phyloP scores from a whole-genome alignment of 2,797 vertebrate genomes.

The Myioborus miniatus region DNA sequence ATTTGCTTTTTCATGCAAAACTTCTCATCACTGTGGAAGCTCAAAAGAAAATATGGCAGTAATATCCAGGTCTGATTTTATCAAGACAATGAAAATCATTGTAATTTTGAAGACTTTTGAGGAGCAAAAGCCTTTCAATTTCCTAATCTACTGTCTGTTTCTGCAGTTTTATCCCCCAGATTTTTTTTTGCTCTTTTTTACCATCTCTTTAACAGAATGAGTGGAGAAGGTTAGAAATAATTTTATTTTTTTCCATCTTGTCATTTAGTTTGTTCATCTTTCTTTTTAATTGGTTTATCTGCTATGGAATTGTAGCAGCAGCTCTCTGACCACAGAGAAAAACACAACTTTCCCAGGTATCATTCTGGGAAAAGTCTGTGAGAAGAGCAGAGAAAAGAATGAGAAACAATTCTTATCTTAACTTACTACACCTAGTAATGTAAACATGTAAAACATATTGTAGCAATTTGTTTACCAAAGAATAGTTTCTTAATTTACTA shows the following conservation, averaged over 20 bases:
- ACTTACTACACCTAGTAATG: background rate
- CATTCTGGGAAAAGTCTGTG: background rate
- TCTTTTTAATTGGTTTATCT: background rate
- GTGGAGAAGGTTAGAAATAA: background rate
- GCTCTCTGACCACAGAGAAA: background rate
- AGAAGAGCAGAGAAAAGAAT: background rate
- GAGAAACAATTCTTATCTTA: background rate
- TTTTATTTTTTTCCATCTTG: background rate
- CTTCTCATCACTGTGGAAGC: slow-evolving; percentile 48
- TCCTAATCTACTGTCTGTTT: background rate
- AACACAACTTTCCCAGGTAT: background rate
- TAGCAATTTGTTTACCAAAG: background rate
- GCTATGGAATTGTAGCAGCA: background rate
- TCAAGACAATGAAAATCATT: slow-evolving; percentile 14
- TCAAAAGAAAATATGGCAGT: slow-evolving; percentile 56
- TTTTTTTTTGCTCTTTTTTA: background rate
- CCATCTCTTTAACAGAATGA: background rate
- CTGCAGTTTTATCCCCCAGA: background rate
- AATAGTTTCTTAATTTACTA: background rate
- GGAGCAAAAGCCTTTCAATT: background rate
- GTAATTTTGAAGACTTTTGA: slow-evolving; percentile 21
- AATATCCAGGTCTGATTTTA: slow-evolving; percentile 49
- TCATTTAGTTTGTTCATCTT: background rate
- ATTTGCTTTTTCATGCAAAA: slow-evolving; percentile 63
- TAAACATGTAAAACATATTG: background rate